phyloP scores from a whole-genome alignment of 2,888 invertebrate species.

The Nomada lathburiana region DNA sequence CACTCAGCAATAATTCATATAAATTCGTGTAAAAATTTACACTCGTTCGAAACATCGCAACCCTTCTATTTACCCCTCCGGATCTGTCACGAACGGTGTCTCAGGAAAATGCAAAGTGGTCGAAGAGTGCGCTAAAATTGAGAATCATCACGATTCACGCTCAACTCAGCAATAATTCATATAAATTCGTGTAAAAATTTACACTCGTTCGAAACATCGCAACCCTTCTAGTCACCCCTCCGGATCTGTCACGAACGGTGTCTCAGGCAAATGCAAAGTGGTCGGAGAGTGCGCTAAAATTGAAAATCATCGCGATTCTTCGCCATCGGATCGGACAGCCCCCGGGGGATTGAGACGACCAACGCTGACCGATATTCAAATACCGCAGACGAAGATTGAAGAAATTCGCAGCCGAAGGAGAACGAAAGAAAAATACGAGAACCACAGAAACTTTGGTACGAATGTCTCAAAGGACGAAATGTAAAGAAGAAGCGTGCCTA shows the following conservation, averaged over 20 bases:
- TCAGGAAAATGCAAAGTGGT: background rate
- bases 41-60: background rate
- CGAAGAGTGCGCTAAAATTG: background rate
- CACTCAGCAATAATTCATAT: too few relatives aligned
- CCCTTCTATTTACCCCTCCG: constrained; percentile 5
- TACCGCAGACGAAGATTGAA: background rate
- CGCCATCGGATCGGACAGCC: background rate
- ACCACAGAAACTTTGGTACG: background rate
- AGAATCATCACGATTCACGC: background rate
- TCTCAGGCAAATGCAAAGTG: background rate
- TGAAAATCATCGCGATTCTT: background rate
- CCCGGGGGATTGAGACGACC: background rate
- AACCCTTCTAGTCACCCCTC: background rate
- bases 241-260: background rate
- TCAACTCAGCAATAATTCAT: too few relatives aligned
- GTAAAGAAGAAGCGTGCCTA: constrained; percentile 24
- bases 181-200: too few relatives aligned
- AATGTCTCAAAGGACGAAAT: constrained; percentile 5
- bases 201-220: background rate
- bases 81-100: background rate
- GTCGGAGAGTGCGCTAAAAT: background rate
- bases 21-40: too few relatives aligned
- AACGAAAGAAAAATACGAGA: background rate
- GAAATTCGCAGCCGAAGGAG: background rate
- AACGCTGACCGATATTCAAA: constrained; percentile 34